Evolutionary conservation across 2,797 vertebrate genomes (phyloP), one percentile per base, ranked within the genome.

Genomic region (Buceros bicornis): DNA sequence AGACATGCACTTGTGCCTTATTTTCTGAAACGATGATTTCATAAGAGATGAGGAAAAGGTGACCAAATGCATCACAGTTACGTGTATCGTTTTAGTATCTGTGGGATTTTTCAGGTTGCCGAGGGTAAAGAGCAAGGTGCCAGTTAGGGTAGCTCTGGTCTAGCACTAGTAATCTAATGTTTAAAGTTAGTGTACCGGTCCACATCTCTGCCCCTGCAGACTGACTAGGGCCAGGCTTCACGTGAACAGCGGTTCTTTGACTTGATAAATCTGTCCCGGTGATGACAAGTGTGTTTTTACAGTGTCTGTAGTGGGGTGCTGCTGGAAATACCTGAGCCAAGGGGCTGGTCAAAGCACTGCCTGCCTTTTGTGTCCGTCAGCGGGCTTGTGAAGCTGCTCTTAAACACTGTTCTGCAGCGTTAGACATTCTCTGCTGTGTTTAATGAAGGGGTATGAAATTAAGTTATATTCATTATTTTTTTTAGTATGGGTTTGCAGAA

Each of bases 251-350:
- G 8, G 11, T 53, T 91, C 42, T 77, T 86, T 82, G 53, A 56
- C 20, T 31, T 79, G 51, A 54, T 76, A 50, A 26, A 58, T 72
- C 82, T 76, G 21, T 72, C 21, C 4, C 54, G 35, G 54, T 85
- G 42, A 84, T 66, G 56, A 79, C 51, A 72, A 72, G 66, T 67
- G 17, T 60, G 61, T 66, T 93, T 94, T 72, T 87, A 76, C 29
- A 21, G 18, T 26, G 56, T 61, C 88, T 81, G 16, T 82, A 29
- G 20, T 69, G 31, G 31, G 64, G 21, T 70, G 40, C 58, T 76
- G 54, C 70, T 96, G 71, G 50, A 88, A 78, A 61, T 74, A 90
- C 83, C 28, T 67, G 45, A 86, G 26, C 35, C 48, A 60, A 86
- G 74, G 85, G 28, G 17, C 40, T 77, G 0, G 40, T 85, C 70